Percentiles rank a stretch among this genome's conserved stretches.
Evolutionary conservation across 2,113 vertebrate species (phyloP).

Genomic region (Manacus vitellinus): DNA sequence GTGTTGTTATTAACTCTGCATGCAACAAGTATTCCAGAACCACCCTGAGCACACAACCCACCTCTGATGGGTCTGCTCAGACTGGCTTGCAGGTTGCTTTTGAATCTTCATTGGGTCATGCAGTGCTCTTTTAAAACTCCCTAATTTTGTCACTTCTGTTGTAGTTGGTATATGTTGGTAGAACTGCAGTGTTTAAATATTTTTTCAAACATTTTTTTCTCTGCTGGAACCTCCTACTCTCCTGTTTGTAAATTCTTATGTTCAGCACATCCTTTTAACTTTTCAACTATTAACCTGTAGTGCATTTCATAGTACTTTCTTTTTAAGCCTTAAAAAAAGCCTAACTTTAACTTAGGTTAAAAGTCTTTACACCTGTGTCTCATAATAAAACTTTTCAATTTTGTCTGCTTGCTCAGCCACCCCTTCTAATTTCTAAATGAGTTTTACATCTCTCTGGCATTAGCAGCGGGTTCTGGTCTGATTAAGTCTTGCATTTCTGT

Average conservation of each 20-base stretch:
- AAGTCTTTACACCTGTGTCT: slow-evolving; percentile 5
- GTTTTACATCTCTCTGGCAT: slow-evolving; percentile 57
- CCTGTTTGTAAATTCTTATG: neutral
- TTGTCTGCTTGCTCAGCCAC: slow-evolving; percentile 56
- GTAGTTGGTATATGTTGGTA: neutral
- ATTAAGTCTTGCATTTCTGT: slow-evolving; percentile 57
- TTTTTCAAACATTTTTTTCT: neutral
- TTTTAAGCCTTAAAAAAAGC: neutral
- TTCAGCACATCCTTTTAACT: neutral
- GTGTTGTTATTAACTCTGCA: neutral
- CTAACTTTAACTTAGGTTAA: neutral
- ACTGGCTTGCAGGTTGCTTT: neutral
- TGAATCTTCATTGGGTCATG: neutral
- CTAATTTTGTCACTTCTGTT: neutral
- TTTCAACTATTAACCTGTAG: neutral
- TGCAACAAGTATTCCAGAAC: neutral
- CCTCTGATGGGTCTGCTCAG: neutral
- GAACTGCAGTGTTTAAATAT: neutral
- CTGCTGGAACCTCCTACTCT: neutral
- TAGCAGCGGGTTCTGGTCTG: slow-evolving; percentile 30
- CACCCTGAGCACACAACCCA: neutral
- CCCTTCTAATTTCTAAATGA: slow-evolving; percentile 56
- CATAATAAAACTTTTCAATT: slow-evolving; percentile 16
- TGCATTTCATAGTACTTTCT: neutral
- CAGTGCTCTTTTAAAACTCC: neutral